phyloP scores from a whole-genome alignment of 2,797 vertebrate species.

The Iguana delicatissima region DNA sequence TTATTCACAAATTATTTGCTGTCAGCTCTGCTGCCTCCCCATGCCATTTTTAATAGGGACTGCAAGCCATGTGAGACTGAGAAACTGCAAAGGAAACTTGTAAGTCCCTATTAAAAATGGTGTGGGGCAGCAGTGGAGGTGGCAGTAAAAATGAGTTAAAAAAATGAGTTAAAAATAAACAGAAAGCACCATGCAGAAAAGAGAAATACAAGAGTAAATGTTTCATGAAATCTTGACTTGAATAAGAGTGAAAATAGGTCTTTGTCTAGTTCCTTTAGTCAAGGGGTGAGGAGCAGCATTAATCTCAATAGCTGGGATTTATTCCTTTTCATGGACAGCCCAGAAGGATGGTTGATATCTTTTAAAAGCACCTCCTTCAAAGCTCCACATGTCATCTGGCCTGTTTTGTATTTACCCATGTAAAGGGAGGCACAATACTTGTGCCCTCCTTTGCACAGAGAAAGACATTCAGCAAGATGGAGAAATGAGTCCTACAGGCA shows the following conservation, averaged over 20 bases:
- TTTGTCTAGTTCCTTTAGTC: conserved; percentile 14
- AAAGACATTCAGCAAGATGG: neutral
- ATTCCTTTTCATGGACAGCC: neutral
- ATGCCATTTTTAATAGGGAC: no score
- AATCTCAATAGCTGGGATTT: neutral
- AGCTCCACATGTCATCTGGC: neutral
- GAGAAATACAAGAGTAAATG: neutral
- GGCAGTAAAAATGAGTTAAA: no score
- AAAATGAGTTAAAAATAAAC: neutral
- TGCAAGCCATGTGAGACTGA: no score
- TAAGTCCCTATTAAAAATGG: no score
- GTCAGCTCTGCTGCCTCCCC: no score
- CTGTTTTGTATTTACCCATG: neutral
- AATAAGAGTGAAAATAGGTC: conserved; percentile 31
- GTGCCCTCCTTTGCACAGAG: neutral
- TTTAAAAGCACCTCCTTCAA: neutral
- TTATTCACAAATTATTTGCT: no score
- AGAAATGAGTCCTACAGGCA: neutral
- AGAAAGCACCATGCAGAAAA: neutral
- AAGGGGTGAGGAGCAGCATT: neutral
- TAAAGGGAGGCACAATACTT: neutral
- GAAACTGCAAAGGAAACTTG: no score
- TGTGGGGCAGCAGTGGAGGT: no score
- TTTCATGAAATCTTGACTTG: conserved; percentile 33
- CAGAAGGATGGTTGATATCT: neutral